Evolutionary conservation across 2,113 vertebrate genomes (phyloP).

Genomic region (Crocuta crocuta): DNA sequence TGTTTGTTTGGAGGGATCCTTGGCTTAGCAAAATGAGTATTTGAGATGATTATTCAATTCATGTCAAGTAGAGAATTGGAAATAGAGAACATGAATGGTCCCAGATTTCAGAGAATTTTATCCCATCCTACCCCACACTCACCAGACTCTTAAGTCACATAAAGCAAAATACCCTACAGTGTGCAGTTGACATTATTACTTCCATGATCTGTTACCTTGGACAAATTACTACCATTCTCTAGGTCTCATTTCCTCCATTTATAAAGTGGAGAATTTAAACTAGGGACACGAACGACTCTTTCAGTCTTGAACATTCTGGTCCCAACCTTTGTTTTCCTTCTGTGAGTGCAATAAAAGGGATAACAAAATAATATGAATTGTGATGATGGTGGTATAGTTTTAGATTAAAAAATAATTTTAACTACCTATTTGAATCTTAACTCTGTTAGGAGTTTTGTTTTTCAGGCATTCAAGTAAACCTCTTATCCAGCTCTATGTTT

Average conservation of each 20-base stretch:
- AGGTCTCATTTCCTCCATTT: not conserved
- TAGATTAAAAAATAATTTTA: not conserved
- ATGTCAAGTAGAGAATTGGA: conserved; percentile 31
- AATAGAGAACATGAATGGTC: not conserved
- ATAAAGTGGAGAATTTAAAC: conserved; percentile 12
- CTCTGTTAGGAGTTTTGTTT: conserved; percentile 35
- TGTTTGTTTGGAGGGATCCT: not conserved
- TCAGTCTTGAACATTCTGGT: conserved; percentile 6
- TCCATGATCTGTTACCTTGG: not conserved
- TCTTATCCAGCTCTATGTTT: not conserved
- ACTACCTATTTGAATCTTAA: not conserved
- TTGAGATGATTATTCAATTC: not conserved
- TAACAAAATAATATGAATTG: not conserved
- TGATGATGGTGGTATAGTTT: not conserved
- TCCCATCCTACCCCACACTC: not conserved
- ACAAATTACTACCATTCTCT: not conserved
- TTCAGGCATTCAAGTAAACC: conserved; percentile 42
- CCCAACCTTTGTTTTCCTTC: conserved; percentile 11
- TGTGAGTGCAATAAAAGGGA: not conserved
- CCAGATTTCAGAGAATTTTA: not conserved
- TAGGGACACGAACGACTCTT: not conserved
- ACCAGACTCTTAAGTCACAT: conserved; percentile 1
- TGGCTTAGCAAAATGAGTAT: not conserved
- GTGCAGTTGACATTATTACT: not conserved
- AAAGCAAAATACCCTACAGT: not conserved